These are phyloP conservation scores for Euwallacea fornicatus DNA, from an alignment of 1,140 invertebrate genomes.

Conservation along the genomic window DNA sequence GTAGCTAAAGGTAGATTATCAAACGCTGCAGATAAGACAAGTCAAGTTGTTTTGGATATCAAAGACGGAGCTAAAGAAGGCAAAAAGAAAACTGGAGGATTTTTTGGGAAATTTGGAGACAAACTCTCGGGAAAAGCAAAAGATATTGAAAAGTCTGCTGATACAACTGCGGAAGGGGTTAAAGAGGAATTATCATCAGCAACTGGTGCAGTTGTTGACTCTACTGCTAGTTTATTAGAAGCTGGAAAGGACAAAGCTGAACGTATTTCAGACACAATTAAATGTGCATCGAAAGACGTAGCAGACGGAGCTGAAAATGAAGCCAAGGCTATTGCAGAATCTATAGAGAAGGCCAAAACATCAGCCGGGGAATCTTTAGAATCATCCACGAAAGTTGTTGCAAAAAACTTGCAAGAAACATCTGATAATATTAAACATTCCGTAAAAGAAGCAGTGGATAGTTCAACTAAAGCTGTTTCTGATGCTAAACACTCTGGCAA, in stretches of 20 bases:
- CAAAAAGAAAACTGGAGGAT: constrained; percentile 29
- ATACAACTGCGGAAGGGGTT: background rate
- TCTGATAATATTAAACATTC: background rate
- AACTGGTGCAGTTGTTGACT: background rate
- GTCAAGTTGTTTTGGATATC: background rate
- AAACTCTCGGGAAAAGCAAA: constrained; percentile 33
- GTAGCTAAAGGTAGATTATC: background rate
- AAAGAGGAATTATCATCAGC: background rate
- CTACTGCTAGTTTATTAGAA: background rate
- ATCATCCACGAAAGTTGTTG: background rate
- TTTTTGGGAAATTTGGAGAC: constrained; percentile 34
- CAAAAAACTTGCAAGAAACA: background rate
- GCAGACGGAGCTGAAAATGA: background rate
- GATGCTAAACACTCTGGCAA: background rate
- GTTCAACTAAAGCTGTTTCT: background rate
- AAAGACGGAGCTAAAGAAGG: constrained; percentile 6
- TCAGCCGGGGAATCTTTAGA: constrained; percentile 16
- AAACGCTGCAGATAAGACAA: background rate
- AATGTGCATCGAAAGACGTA: background rate
- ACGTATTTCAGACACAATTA: background rate
- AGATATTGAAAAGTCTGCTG: constrained; percentile 22
- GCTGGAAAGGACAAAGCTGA: background rate
- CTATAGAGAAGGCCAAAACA: too few relatives aligned
- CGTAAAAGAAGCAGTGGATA: background rate
- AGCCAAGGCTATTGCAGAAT: background rate